phyloP scores from a whole-genome alignment of 2,888 invertebrate genomes.

The Megalurothrips usitatus region DNA sequence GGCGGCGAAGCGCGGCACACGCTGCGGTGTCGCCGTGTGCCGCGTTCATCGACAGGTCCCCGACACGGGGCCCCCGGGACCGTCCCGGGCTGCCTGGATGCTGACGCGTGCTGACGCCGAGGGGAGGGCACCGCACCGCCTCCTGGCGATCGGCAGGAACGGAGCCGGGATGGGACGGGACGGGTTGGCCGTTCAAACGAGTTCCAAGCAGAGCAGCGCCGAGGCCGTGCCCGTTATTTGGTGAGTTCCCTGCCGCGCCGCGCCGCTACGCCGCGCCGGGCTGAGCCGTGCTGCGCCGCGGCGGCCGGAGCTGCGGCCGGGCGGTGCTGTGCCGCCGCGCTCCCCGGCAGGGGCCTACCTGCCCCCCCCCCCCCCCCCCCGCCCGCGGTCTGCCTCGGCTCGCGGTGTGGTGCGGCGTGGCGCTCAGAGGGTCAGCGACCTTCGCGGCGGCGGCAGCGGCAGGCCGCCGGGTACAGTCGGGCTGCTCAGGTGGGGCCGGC shows the following conservation, averaged over 20 bases:
- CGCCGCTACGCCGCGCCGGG: neutral
- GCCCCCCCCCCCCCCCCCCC: neutral
- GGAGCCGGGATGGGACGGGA: too few relatives aligned
- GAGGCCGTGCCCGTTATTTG: neutral
- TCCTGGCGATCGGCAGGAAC: too few relatives aligned
- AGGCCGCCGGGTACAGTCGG: neutral
- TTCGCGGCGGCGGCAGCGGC: neutral
- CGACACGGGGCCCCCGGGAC: neutral
- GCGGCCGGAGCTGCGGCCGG: too few relatives aligned
- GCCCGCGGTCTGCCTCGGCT: neutral
- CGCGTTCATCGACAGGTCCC: neutral
- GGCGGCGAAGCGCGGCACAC: too few relatives aligned
- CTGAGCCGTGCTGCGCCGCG: too few relatives aligned
- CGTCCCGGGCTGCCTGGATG: neutral
- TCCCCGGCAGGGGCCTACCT: neutral
- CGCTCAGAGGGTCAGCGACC: neutral
- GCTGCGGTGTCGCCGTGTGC: too few relatives aligned
- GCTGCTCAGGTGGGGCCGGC: neutral
- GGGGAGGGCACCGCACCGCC: too few relatives aligned
- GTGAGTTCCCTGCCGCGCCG: neutral
- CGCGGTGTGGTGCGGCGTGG: neutral
- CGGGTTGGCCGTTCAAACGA: constrained; percentile 1
- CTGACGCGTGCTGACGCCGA: neutral
- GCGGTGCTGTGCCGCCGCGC: neutral
- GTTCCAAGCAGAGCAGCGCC: constrained; percentile 10